These are phyloP conservation scores for Calonectris borealis DNA, from an alignment of 2,113 vertebrate species.

Conservation along the genomic window DNA sequence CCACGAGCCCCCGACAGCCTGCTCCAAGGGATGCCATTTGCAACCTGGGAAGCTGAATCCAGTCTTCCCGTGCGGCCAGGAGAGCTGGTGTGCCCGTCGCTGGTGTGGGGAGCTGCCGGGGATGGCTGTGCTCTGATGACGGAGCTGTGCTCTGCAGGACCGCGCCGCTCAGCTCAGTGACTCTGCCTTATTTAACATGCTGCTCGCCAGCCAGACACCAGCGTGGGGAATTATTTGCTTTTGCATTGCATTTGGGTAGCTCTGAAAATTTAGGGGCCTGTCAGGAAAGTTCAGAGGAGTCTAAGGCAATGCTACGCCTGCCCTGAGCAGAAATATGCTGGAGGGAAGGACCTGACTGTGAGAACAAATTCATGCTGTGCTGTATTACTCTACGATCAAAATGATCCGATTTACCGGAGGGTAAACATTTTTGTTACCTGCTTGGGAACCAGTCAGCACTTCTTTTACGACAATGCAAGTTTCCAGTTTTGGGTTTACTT, in stretches of 20 bases:
- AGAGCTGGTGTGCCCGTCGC: not conserved
- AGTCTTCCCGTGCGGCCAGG: rapidly evolving
- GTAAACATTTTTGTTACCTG: conserved; percentile 39
- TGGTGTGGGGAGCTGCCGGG: not conserved
- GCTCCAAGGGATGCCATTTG: not conserved
- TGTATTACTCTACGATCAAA: not conserved
- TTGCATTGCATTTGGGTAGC: not conserved
- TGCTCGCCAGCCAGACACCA: not conserved
- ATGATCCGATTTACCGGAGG: not conserved
- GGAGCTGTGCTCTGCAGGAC: not conserved
- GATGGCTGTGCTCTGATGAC: not conserved
- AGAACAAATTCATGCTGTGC: not conserved
- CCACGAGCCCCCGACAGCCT: not conserved
- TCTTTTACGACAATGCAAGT: conserved; percentile 16
- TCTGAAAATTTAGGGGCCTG: not conserved
- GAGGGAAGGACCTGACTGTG: not conserved
- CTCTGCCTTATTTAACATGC: not conserved
- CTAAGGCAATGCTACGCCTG: not conserved
- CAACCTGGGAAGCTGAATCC: not conserved
- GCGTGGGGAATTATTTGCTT: not conserved
- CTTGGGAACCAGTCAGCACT: not conserved
- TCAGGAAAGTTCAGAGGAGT: not conserved
- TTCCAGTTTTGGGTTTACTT: conserved; percentile 26
- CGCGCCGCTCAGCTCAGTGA: not conserved
- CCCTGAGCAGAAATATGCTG: not conserved